Conservation (phyloP, 2,113 vertebrate genomes). For the Apistogramma diplotaenia region DNA sequence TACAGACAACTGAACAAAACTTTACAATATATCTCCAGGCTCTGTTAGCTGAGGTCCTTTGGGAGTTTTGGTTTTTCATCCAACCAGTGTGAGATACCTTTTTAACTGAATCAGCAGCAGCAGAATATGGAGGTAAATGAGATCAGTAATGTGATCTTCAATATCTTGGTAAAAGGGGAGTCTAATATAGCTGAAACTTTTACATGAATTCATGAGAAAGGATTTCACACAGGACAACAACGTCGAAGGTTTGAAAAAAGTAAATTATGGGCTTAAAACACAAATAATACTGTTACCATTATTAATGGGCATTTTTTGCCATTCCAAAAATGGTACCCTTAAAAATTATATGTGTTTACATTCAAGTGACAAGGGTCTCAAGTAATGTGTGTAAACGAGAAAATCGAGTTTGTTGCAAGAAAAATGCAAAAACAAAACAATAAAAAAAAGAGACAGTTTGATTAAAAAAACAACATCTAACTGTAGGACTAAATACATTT, state of each 20-base stretch:
- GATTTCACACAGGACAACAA: background rate
- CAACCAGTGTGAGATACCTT: background rate
- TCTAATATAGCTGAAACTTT: conserved; percentile 1
- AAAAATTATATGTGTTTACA: background rate
- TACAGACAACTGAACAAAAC: background rate
- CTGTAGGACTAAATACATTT: too few species aligned
- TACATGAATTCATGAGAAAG: background rate
- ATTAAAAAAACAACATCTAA: too few species aligned
- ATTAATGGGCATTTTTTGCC: background rate
- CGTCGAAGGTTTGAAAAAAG: background rate
- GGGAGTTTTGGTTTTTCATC: background rate
- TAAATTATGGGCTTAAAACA: background rate
- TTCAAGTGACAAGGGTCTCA: too few species aligned
- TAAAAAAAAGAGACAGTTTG: too few species aligned
- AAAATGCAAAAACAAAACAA: too few species aligned
- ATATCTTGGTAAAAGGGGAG: conserved; percentile 5
- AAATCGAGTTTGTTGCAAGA: too few species aligned
- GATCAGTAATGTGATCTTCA: conserved; percentile 14
- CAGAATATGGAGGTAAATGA: background rate
- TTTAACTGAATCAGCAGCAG: background rate
- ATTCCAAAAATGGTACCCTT: background rate
- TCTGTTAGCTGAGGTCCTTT: background rate
- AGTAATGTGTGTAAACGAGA: too few species aligned
- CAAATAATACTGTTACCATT: background rate
- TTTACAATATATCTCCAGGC: background rate